Evolutionary conservation across 1,140 invertebrate species (phyloP), one percentile per base, ranked within the genome.

Genomic region (Nebria ingens): DNA sequence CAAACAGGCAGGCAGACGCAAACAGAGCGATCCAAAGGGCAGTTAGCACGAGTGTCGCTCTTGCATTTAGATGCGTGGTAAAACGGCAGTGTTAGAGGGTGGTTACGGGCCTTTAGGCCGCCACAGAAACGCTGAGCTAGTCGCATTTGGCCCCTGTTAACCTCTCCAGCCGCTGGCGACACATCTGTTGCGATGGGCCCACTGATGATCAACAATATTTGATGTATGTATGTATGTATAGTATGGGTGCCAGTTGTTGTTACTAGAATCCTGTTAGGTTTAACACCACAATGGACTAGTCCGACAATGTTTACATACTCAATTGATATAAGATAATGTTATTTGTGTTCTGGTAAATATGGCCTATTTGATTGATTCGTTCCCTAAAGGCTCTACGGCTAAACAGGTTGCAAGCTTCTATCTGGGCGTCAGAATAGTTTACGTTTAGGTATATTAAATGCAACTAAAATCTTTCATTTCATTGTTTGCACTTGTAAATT

Each of bases 51-150:
- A 53, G 23, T 52, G 49, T 51, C 52, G 52, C 57, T 58, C 60
- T 61, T 61, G 60, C 60, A 61, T 61, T 61, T 61, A 61, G 55
- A 61, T 61, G 60, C 52, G 55, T 61, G 51, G 58, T 61, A 34
- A 34, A 34, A n/a, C 25, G 25, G 25, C 25, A 34, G n/a, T n/a
- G 25, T 34, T 34, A 56, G 57, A 53, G 59, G 59, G 57, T 54
- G 59, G 34, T 58, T 55, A 58, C 54, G 53, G 54, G 49, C 57
- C 54, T 56, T 52, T 56, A 34, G 57, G 57, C 54, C 53, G 54
- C 52, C 53, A 38, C 25, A 40, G 51, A 58, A 58, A 55, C 54
- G 57, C 57, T 58, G 57, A 58, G 52, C 55, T 55, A 55, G 57
- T 49, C 53, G 6, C 6, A n/a, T 34, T 34, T 34, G 25, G 25